phyloP scores from a whole-genome alignment of 2,113 vertebrate genomes.

The Synodontis membranacea region DNA sequence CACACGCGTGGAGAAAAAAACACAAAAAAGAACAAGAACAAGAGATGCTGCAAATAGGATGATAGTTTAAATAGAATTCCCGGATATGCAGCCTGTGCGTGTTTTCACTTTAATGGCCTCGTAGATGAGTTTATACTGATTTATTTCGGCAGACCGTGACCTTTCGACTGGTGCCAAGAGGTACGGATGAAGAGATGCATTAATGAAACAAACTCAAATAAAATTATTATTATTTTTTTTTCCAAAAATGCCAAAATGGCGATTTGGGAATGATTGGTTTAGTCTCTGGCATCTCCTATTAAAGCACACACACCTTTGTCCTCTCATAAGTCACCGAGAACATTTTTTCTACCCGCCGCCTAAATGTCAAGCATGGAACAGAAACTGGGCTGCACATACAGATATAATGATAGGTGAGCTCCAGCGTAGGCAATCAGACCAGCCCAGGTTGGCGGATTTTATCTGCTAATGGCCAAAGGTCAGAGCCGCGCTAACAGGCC shows the following conservation, averaged over 20 bases:
- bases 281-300: not conserved
- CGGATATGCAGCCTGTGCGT: not conserved
- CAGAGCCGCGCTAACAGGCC: not conserved
- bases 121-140: not conserved
- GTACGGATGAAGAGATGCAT: not conserved
- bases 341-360: not conserved
- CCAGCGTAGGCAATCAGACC: not conserved
- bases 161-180: not conserved
- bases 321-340: not conserved
- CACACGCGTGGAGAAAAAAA: not conserved
- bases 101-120: not conserved
- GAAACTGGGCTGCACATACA: not conserved
- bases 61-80: not conserved
- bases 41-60: not conserved
- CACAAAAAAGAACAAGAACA: not conserved
- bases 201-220: not conserved
- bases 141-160: conserved; percentile 1
- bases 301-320: not conserved
- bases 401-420: not conserved
- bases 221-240: too few relatives aligned
- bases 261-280: not conserved
- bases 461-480: not conserved
- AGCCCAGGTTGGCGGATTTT: not conserved
- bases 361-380: not conserved
- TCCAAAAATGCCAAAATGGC: not conserved